Evolutionary conservation across 1,140 invertebrate genomes (phyloP), one percentile per base, ranked within the genome.

Genomic region (Pseudachorutes palmiensis): DNA sequence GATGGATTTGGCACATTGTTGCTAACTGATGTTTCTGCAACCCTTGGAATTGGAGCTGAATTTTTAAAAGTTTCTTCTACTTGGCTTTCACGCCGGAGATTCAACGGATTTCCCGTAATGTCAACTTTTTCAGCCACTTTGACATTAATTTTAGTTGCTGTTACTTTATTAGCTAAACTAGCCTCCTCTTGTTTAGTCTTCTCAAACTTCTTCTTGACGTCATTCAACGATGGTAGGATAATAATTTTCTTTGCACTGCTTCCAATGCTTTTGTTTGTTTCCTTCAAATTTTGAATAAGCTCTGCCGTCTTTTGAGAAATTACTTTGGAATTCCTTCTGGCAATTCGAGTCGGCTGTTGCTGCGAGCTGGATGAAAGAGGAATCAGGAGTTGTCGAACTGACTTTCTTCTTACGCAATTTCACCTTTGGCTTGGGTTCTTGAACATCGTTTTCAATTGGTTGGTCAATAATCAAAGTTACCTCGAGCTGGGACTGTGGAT

Each of bases 161-260:
- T n/a, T n/a, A 55, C 24, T 55, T 55, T 55, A 14, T 55, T 9
- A 9, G 36, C 24, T 19, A 5, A 16, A 22, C 24, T 24, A 26
- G 24, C 51, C 51, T 55, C 51, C 24, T 55, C 51, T 22, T 55
- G 9, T 24, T 55, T 55, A 31, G 62, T 67, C 22, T 28, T 63
- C 64, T 77, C 76, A 69, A 77, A 75, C n/a, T 59, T 66, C 45
- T 67, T 71, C 57, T 77, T 77, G 19, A 73, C 76, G 65, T 77
- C 76, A 0, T 74, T 75, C 24, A 76, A 62, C 16, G 69, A 66
- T 12, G 75, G 75, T 31, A 76, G 69, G 19, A 76, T 70, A 30
- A 72, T 62, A 51, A 75, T 75, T 66, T 74, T 41, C 61, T 63
- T 63, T n/a, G 3, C 28, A 22, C 45, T 63, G 19, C 33, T 26